phyloP scores from a whole-genome alignment of 1,140 invertebrate genomes.

The Zaprionus camerounensis region DNA sequence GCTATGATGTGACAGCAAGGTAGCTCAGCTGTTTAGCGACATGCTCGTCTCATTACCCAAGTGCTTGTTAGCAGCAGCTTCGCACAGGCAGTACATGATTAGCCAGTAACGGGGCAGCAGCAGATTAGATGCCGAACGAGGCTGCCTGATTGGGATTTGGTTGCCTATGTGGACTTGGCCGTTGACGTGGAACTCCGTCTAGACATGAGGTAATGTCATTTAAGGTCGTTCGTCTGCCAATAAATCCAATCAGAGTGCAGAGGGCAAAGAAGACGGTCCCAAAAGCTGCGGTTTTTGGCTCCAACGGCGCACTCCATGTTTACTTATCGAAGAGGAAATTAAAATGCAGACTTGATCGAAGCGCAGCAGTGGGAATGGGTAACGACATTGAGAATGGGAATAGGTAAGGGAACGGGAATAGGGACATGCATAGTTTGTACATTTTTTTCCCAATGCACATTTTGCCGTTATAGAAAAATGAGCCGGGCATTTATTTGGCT shows the following conservation, averaged over 20 bases:
- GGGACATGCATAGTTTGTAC: slow-evolving; percentile 21
- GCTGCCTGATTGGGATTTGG: slow-evolving; percentile 9
- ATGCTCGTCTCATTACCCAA: slow-evolving; percentile 24
- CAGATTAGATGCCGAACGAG: slow-evolving; percentile 1
- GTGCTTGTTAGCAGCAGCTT: slow-evolving; percentile 29
- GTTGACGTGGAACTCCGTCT: slow-evolving; percentile 41
- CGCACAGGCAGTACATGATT: neutral
- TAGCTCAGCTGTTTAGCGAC: slow-evolving; percentile 19
- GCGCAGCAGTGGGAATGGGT: neutral
- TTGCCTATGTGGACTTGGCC: slow-evolving; percentile 7
- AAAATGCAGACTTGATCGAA: slow-evolving; percentile 61
- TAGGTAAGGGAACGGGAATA: neutral
- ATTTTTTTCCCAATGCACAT: slow-evolving; percentile 11
- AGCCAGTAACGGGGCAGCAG: neutral
- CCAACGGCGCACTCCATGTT: neutral
- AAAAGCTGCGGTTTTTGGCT: slow-evolving; percentile 29
- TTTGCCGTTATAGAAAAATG: slow-evolving; percentile 59
- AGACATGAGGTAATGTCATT: slow-evolving; percentile 76
- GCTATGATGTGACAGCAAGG: slow-evolving; percentile 4
- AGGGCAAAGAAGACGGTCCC: slow-evolving; percentile 3
- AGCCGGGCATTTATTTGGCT: slow-evolving; percentile 69
- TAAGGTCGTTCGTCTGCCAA: slow-evolving; percentile 66
- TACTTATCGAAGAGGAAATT: slow-evolving; percentile 66
- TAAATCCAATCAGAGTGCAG: slow-evolving; percentile 69
- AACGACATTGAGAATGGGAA: neutral